These are phyloP conservation scores for Nephrotoma guestfalica DNA, from an alignment of 2,888 invertebrate genomes.

Conservation along the genomic window DNA sequence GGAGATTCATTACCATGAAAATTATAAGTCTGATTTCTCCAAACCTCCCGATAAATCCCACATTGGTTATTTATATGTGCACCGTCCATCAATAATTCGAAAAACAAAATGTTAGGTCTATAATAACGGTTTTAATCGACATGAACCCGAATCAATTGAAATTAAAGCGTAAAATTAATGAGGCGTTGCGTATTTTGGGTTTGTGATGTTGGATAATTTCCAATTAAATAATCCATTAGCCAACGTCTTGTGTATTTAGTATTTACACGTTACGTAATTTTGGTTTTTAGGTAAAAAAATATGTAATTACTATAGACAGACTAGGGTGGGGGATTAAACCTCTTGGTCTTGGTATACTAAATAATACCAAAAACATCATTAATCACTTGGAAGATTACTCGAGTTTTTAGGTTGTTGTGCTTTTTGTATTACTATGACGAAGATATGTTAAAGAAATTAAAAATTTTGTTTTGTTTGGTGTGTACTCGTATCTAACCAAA, in stretches of 20 bases:
- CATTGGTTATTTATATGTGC: neutral
- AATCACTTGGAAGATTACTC: neutral
- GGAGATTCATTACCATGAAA: neutral
- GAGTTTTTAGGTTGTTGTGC: neutral
- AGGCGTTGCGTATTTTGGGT: neutral
- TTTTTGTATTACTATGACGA: neutral
- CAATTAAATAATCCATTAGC: neutral
- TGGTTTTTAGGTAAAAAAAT: neutral
- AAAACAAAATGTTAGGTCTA: neutral
- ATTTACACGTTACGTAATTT: neutral
- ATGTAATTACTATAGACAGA: neutral
- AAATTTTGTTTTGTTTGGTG: neutral
- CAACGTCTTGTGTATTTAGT: neutral
- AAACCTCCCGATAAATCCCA: neutral
- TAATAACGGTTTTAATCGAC: neutral
- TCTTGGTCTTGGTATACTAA: neutral
- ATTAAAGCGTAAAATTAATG: neutral
- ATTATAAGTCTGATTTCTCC: neutral
- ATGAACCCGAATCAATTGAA: neutral
- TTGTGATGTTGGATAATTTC: neutral
- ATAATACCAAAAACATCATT: neutral
- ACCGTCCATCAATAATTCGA: neutral
- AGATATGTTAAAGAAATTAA: neutral
- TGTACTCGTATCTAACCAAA: neutral
- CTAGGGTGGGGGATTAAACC: neutral